Evolutionary conservation across 2,888 invertebrate species (phyloP).

Genomic region (Heterodera filipjevi): DNA sequence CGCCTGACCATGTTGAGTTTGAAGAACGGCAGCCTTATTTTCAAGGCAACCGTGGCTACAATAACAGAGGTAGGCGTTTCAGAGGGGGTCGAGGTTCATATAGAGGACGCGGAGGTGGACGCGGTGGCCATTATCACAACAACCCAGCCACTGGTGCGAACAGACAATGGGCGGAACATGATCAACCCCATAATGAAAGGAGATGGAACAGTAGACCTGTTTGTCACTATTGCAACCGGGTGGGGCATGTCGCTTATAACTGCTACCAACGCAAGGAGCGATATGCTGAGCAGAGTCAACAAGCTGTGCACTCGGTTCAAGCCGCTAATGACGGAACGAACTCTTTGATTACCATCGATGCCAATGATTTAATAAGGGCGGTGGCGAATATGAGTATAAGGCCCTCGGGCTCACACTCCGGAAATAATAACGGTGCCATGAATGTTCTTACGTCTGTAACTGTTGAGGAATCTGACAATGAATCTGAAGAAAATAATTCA

Average conservation of each 20-base stretch:
- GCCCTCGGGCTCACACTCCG: conserved; percentile 1
- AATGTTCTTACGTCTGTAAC: neutral
- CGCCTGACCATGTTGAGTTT: neutral
- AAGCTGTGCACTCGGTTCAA: neutral
- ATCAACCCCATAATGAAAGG: neutral
- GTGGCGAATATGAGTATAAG: neutral
- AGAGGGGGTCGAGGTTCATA: neutral
- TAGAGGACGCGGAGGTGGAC: neutral
- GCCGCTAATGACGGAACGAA: neutral
- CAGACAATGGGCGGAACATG: neutral
- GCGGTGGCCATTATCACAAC: neutral
- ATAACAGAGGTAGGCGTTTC: neutral
- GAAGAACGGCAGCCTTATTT: neutral
- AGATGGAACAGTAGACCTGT: neutral
- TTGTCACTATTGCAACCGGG: neutral
- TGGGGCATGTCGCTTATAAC: neutral
- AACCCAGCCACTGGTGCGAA: neutral
- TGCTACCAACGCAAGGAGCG: neutral
- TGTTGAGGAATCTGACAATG: neutral
- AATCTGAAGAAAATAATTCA: neutral
- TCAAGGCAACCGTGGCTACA: neutral
- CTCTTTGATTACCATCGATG: neutral
- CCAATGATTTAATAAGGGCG: neutral
- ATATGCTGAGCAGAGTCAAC: neutral
- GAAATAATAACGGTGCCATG: neutral